Evolutionary conservation across 2,888 invertebrate species (phyloP), one percentile per base, ranked within the genome.

Genomic region (Kryphioiulus occultus): DNA sequence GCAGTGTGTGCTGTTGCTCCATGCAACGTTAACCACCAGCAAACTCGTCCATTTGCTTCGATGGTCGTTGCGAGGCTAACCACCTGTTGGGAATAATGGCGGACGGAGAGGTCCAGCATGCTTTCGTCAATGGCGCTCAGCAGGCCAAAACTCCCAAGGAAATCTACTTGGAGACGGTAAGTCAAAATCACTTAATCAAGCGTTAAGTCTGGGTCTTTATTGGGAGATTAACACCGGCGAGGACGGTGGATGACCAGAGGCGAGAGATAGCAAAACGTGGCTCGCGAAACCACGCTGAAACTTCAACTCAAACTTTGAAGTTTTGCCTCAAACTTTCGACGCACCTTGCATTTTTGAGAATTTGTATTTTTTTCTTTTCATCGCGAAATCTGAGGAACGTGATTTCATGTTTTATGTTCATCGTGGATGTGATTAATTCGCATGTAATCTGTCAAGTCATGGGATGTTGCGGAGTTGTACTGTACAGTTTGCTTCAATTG

Each of bases 151-250:
- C 44, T 44, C 47, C 47, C 4, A 47, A 53, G 19, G 86, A 86
- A 53, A 86, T 86, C 47, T 86, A 44, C 17, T 86, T 86, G 26
- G 53, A 86, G 44, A 86, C 86, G 39, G 86, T 86, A 47, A 86
- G 86, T 86, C 0, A 47, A 5, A 86, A 32, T 32, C 32, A 9
- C n/a, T 84, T 42, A 84, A 39, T 84, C 42, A 1, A 1, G n/a
- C 68, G 68, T n/a, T 68, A n/a, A 22, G 26, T 68, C 68, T n/a
- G n/a, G 5, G 26, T 10, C 26, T 10, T 68, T 68, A 68, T 7
- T 26, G 4, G n/a, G 68, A 7, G n/a, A 35, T 84, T 84, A 68
- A 68, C 84, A 9, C 10, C 35, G 32, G 35, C 17, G 19, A 35
- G 12, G 9, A 39, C 84, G 35, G 19, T 10, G 32, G 4, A 15